These are phyloP conservation scores for Antechinus stuartii DNA, from an alignment of 2,113 vertebrate species.

Conservation along the genomic window DNA sequence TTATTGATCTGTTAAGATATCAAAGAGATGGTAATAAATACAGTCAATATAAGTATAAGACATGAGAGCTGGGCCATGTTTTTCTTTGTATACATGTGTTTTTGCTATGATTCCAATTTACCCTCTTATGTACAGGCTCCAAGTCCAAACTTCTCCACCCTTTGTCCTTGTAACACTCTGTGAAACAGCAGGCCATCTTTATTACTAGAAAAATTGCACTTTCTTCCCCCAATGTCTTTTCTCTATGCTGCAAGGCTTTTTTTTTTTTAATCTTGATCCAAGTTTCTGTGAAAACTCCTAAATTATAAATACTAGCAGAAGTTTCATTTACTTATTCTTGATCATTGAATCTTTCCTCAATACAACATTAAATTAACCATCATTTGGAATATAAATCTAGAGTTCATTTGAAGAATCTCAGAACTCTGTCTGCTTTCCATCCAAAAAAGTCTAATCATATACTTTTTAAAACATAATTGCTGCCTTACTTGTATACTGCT, in stretches of 20 bases:
- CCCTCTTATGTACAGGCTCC: background rate
- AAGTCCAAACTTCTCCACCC: background rate
- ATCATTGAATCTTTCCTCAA: slow-evolving; percentile 10
- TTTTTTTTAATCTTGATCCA: background rate
- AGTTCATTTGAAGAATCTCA: slow-evolving; percentile 56
- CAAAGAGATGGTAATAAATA: background rate
- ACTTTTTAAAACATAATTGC: slow-evolving; percentile 50
- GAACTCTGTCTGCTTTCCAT: slow-evolving; percentile 63
- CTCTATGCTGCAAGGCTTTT: background rate
- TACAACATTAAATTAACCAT: slow-evolving; percentile 15
- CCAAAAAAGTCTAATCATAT: background rate
- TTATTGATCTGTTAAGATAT: background rate
- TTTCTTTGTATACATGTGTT: background rate
- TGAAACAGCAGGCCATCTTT: background rate
- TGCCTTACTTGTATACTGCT: background rate
- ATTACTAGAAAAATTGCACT: background rate
- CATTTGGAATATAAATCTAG: slow-evolving; percentile 50
- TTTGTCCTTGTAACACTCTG: background rate
- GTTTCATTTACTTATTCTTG: slow-evolving; percentile 56
- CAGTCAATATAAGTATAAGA: background rate
- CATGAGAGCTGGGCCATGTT: background rate
- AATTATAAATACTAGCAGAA: slow-evolving; percentile 3
- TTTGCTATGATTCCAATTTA: background rate
- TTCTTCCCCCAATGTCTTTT: background rate
- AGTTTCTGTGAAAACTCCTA: background rate